Evolutionary conservation across 2,888 invertebrate species (phyloP).

Genomic region (Hemithea aestivaria): DNA sequence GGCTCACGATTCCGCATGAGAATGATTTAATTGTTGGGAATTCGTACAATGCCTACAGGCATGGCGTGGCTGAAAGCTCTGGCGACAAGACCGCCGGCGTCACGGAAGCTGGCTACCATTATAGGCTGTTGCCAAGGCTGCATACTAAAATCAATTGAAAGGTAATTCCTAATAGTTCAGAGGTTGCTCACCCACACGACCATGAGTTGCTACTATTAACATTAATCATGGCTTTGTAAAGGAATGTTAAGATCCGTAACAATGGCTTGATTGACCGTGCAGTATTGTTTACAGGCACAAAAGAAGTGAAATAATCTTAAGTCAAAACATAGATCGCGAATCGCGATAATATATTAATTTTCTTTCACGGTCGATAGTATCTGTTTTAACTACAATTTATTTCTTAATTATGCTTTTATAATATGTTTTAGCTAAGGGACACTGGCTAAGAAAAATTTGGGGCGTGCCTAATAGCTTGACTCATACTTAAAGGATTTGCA

Average conservation of each 20-base stretch:
- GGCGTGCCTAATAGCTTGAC: too few relatives aligned
- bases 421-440: too few relatives aligned
- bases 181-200: constrained; percentile 56
- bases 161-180: constrained; percentile 49
- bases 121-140: constrained; percentile 30
- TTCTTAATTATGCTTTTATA: too few relatives aligned
- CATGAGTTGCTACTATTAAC: constrained; percentile 42
- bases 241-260: constrained; percentile 30
- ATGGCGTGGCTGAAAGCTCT: constrained; percentile 32
- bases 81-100: constrained; percentile 39
- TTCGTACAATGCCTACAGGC: constrained; percentile 27
- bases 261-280: constrained; percentile 15
- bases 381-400: too few relatives aligned
- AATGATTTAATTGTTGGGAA: constrained; percentile 28
- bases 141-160: constrained; percentile 45
- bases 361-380: too few relatives aligned
- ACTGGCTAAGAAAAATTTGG: too few relatives aligned
- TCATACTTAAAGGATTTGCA: too few relatives aligned
- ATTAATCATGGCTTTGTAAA: constrained; percentile 45
- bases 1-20: constrained; percentile 33
- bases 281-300: constrained; percentile 4
- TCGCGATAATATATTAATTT: background rate
- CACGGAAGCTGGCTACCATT: constrained; percentile 52
- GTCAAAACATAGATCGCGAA: background rate
- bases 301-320: constrained; percentile 2